Evolutionary conservation across 2,888 invertebrate genomes (phyloP).

Genomic region (Crocallis elinguaria): DNA sequence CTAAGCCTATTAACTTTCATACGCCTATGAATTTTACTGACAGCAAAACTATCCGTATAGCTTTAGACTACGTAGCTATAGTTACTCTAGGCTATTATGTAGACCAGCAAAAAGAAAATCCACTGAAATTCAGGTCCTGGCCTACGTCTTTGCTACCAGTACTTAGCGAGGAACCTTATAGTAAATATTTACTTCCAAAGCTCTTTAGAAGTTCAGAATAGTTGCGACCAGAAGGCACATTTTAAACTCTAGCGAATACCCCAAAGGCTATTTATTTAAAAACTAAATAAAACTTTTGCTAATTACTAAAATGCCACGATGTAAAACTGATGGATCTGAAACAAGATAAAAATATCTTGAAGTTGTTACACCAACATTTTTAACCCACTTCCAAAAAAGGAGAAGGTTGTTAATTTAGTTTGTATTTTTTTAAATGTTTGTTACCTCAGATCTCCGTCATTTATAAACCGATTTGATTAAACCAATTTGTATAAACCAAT

Average conservation of each 20-base stretch:
- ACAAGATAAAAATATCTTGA: slow-evolving; percentile 1
- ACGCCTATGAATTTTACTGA: too few species aligned
- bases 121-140: background rate
- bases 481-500: too few species aligned
- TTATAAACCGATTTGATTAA: too few species aligned
- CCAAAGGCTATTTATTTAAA: background rate
- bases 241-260: background rate
- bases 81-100: too few species aligned
- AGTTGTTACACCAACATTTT: too few species aligned
- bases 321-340: slow-evolving; percentile 3
- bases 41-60: too few species aligned
- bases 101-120: too few species aligned
- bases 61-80: too few species aligned
- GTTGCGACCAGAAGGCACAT: slow-evolving; percentile 3
- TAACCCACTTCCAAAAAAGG: too few species aligned
- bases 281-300: background rate
- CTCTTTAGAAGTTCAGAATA: slow-evolving; percentile 6
- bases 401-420: background rate
- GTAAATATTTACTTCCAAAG: slow-evolving; percentile 26
- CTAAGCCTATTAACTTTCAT: too few species aligned
- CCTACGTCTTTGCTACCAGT: slow-evolving; percentile 9
- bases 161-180: slow-evolving; percentile 5
- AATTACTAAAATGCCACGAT: background rate
- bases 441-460: too few species aligned
- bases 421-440: too few species aligned